These are phyloP conservation scores for Cinclus cinclus DNA, from an alignment of 2,113 vertebrate genomes.

Conservation along the genomic window DNA sequence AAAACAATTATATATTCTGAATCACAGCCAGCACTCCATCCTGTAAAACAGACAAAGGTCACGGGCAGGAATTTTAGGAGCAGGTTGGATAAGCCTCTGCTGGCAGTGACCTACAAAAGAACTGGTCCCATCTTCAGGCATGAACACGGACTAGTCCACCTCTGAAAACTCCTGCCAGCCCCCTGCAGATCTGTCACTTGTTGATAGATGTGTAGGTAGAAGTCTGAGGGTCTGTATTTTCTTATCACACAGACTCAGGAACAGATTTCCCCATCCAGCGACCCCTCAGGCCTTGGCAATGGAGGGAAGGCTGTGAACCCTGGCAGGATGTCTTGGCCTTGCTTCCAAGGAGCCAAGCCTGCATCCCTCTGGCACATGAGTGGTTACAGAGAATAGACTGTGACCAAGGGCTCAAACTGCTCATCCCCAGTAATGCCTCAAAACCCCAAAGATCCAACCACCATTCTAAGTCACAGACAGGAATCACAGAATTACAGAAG, in stretches of 20 bases:
- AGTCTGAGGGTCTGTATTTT: neutral
- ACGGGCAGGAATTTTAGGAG: neutral
- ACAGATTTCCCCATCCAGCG: neutral
- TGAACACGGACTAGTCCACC: neutral
- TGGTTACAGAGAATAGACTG: neutral
- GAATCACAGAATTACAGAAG: neutral
- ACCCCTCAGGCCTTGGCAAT: neutral
- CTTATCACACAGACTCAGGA: neutral
- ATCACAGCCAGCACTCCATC: neutral
- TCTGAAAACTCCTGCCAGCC: neutral
- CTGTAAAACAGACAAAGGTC: neutral
- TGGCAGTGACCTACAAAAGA: neutral
- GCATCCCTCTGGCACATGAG: fast-evolving
- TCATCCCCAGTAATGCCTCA: neutral
- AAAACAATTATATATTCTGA: neutral
- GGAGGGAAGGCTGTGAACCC: neutral
- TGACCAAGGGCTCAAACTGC: neutral
- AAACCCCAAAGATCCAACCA: neutral
- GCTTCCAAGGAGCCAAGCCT: neutral
- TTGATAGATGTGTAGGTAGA: neutral
- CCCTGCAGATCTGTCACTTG: neutral
- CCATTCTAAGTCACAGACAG: neutral
- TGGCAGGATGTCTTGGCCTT: neutral
- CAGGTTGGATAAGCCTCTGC: neutral
- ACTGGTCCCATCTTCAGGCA: neutral